phyloP scores from a whole-genome alignment of 2,113 vertebrate species.

The Spea bombifrons region DNA sequence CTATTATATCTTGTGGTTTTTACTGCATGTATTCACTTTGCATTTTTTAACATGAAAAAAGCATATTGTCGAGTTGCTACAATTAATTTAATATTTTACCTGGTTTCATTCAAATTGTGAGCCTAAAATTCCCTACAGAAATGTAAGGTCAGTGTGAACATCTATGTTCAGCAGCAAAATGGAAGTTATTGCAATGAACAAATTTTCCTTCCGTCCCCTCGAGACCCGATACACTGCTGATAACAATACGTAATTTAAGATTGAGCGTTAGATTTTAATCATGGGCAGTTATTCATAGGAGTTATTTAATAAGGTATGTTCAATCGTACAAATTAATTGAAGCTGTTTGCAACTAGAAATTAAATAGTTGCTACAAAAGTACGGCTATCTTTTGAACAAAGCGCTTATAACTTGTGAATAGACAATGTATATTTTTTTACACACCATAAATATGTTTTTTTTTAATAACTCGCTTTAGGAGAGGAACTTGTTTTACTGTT shows the following conservation, averaged over 20 bases:
- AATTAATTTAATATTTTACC: not conserved
- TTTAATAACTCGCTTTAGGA: too few species aligned
- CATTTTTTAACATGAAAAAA: not conserved
- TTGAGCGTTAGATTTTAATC: not conserved
- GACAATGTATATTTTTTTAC: not conserved
- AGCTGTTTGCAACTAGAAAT: not conserved
- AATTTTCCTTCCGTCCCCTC: not conserved
- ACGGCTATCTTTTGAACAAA: not conserved
- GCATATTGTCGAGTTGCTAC: not conserved
- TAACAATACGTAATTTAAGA: constrained; percentile 9
- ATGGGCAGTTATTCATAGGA: not conserved
- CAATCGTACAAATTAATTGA: constrained; percentile 3
- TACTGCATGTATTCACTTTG: not conserved
- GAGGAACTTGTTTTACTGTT: too few species aligned
- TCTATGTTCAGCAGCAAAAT: not conserved
- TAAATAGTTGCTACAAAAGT: not conserved
- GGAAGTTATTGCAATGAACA: not conserved
- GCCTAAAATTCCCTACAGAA: constrained; percentile 10
- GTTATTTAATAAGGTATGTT: constrained; percentile 12
- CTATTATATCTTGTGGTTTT: not conserved
- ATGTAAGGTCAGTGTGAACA: constrained; percentile 8
- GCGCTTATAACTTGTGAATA: not conserved
- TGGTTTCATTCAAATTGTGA: not conserved
- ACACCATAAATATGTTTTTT: too few species aligned
- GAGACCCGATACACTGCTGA: not conserved